Conservation (phyloP, 2,888 invertebrate species). For the Sceliomorpha sp. region DNA sequence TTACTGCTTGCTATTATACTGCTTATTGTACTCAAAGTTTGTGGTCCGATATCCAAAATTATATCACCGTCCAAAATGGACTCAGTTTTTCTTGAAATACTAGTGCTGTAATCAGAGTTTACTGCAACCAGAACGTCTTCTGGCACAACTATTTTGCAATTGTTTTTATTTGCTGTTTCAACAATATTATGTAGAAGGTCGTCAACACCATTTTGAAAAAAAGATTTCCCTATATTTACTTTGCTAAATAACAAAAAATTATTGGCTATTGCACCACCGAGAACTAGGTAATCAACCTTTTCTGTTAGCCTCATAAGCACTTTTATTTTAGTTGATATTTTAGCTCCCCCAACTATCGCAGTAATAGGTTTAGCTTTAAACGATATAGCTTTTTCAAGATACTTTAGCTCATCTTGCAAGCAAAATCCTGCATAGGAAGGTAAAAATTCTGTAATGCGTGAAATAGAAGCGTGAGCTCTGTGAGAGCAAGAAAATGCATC, state of each 20-base stretch:
- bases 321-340: slow-evolving; percentile 34
- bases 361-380: slow-evolving; percentile 35
- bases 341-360: slow-evolving; percentile 35
- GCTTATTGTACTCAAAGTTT: slow-evolving; percentile 40
- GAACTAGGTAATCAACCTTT: slow-evolving; percentile 37
- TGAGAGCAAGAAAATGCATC: slow-evolving; percentile 35
- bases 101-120: slow-evolving; percentile 35
- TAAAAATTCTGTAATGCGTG: slow-evolving; percentile 29
- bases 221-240: slow-evolving; percentile 34
- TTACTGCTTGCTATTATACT: slow-evolving; percentile 38
- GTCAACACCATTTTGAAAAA: slow-evolving; percentile 35
- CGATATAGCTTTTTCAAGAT: slow-evolving; percentile 29
- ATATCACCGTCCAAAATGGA: slow-evolving; percentile 40
- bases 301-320: slow-evolving; percentile 30
- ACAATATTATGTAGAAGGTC: slow-evolving; percentile 32
- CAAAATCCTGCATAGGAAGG: slow-evolving; percentile 33
- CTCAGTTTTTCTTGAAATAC: slow-evolving; percentile 39
- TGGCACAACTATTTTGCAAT: slow-evolving; percentile 37
- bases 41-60: slow-evolving; percentile 41
- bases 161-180: slow-evolving; percentile 37
- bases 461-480: slow-evolving; percentile 30
- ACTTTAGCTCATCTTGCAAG: slow-evolving; percentile 35
- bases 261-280: slow-evolving; percentile 30
- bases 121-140: slow-evolving; percentile 38
- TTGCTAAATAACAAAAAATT: slow-evolving; percentile 34